These are phyloP conservation scores for Panurus biarmicus DNA, from an alignment of 2,113 vertebrate species.

Conservation along the genomic window DNA sequence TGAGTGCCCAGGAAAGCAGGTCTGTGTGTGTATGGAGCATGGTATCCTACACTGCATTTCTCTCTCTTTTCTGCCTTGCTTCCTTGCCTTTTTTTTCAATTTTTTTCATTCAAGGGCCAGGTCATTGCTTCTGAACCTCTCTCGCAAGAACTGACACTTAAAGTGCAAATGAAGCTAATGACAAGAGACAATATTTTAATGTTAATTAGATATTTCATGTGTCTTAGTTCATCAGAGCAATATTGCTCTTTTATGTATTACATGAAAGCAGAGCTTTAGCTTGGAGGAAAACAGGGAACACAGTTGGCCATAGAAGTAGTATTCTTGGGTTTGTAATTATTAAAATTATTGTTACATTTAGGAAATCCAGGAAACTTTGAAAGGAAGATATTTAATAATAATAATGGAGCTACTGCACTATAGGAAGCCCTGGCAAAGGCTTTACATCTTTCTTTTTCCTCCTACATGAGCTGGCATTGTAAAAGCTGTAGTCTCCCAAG, in stretches of 20 bases:
- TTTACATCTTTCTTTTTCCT: background rate
- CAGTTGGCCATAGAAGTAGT: conserved; percentile 32
- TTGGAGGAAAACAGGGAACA: conserved; percentile 69
- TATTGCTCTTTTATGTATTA: conserved; percentile 73
- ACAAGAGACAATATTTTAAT: conserved; percentile 73
- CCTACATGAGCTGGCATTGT: conserved; percentile 3
- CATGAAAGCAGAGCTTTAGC: conserved; percentile 71
- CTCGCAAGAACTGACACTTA: conserved; percentile 61
- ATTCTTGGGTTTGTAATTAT: conserved; percentile 64
- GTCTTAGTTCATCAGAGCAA: conserved; percentile 72
- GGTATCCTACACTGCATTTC: background rate
- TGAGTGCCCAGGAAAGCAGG: background rate
- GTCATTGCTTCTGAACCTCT: conserved; percentile 55
- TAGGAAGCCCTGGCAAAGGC: conserved; percentile 17
- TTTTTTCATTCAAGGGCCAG: conserved; percentile 4
- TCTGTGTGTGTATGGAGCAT: background rate
- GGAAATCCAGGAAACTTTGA: conserved; percentile 56
- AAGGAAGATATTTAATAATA: conserved; percentile 45
- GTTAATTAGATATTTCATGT: conserved; percentile 75
- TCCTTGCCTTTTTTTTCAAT: background rate
- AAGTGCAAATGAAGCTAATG: conserved; percentile 69
- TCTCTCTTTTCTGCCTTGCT: background rate
- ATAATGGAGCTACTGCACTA: background rate
- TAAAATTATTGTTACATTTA: conserved; percentile 69
- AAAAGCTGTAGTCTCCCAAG: background rate